A percentile compares a stretch with the other conserved stretches of the same genome.
phyloP scores from a whole-genome alignment of 1,140 invertebrate genomes.

The Rhagoletis zephyria region DNA sequence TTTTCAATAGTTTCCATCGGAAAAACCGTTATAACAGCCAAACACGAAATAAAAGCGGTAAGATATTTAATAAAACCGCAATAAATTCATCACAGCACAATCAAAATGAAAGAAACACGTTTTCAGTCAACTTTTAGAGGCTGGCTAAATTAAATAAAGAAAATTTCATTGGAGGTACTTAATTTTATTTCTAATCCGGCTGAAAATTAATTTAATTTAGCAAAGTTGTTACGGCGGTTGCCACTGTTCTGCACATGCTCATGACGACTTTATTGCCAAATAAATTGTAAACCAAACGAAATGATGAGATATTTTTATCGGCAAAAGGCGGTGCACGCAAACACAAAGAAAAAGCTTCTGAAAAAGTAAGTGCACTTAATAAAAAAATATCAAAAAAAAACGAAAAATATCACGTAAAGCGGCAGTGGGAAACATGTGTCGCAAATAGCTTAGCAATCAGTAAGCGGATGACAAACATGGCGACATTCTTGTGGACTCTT shows the following conservation, averaged over 20 bases:
- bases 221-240: background rate
- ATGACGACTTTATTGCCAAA: background rate
- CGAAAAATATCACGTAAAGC: background rate
- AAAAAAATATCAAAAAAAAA: too few relatives aligned
- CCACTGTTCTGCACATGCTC: background rate
- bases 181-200: background rate
- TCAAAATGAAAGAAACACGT: background rate
- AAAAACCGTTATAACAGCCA: too few relatives aligned
- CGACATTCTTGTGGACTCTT: conserved; percentile 28
- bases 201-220: conserved; percentile 11
- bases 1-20: too few relatives aligned
- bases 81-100: conserved; percentile 9
- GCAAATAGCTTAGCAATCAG: background rate
- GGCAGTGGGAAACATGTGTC: background rate
- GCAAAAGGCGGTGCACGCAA: background rate
- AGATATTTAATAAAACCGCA: background rate
- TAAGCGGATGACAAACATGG: background rate
- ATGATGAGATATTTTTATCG: background rate
- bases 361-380: background rate
- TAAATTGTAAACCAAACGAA: background rate
- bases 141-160: background rate
- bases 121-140: background rate
- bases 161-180: background rate
- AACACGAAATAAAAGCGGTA: too few relatives aligned
- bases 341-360: background rate